Conservation (phyloP, 1,140 invertebrate genomes). For the Lordiphosa stackelbergi region DNA sequence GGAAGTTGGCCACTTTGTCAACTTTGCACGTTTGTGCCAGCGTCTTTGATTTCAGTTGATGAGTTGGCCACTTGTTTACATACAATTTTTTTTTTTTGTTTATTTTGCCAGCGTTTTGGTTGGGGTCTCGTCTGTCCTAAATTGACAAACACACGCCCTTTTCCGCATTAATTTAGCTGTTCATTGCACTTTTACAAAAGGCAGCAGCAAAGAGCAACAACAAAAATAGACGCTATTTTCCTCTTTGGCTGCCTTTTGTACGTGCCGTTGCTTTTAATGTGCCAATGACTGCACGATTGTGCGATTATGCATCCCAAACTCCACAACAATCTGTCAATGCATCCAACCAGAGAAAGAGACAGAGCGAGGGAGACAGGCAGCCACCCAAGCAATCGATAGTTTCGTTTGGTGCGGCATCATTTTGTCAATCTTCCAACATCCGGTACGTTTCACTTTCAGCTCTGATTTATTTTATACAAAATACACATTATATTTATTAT, state of each 20-base stretch:
- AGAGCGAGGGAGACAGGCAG: slow-evolving; percentile 8
- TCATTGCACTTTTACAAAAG: slow-evolving; percentile 71
- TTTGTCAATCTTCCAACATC: slow-evolving; percentile 70
- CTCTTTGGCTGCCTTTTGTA: slow-evolving; percentile 21
- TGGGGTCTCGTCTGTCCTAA: slow-evolving; percentile 33
- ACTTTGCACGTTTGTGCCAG: slow-evolving; percentile 51
- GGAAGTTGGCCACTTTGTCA: slow-evolving; percentile 58
- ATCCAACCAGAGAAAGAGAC: slow-evolving; percentile 56
- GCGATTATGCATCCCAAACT: slow-evolving; percentile 56
- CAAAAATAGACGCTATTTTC: slow-evolving; percentile 48
- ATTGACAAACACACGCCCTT: slow-evolving; percentile 59
- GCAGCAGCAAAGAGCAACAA: slow-evolving; percentile 21
- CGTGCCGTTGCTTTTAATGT: slow-evolving; percentile 53
- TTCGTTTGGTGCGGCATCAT: slow-evolving; percentile 27
- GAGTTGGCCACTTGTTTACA: slow-evolving; percentile 24
- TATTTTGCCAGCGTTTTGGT: slow-evolving; percentile 11
- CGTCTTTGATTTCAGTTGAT: slow-evolving; percentile 51
- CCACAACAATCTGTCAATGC: slow-evolving; percentile 69
- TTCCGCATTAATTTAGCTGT: slow-evolving; percentile 72
- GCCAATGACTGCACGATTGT: slow-evolving; percentile 72
- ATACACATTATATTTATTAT: slow-evolving; percentile 66
- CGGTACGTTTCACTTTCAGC: slow-evolving; percentile 70
- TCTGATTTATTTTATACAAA: slow-evolving; percentile 69
- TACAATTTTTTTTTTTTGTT: slow-evolving; percentile 36
- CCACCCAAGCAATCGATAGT: slow-evolving; percentile 63